These are phyloP conservation scores for Tor tambroides DNA, from an alignment of 2,113 vertebrate species.

Conservation along the genomic window DNA sequence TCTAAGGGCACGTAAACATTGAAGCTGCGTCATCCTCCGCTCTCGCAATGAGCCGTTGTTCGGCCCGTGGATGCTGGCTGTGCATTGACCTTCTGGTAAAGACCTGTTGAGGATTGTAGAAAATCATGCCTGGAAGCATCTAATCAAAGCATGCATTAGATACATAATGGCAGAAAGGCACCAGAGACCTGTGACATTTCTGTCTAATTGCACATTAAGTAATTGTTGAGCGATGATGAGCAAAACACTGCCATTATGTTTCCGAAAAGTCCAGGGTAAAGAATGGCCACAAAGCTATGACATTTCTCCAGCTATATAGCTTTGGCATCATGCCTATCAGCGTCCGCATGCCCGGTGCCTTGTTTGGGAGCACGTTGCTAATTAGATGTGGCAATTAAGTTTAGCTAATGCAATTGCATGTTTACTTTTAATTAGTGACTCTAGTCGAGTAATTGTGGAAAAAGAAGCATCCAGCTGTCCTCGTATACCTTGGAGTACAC, in stretches of 20 bases:
- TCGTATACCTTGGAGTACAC: background rate
- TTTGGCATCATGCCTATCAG: background rate
- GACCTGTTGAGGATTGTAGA: constrained; percentile 21
- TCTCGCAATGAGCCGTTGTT: background rate
- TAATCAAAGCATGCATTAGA: constrained; percentile 39
- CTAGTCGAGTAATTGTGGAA: background rate
- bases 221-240: constrained; percentile 30
- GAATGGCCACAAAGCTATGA: constrained; percentile 5
- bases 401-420: constrained; percentile 24
- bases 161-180: constrained; percentile 32
- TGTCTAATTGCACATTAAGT: constrained; percentile 36
- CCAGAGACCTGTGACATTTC: constrained; percentile 43
- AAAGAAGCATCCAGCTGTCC: constrained; percentile 12
- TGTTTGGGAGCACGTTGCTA: background rate
- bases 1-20: background rate
- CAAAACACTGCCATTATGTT: constrained; percentile 3
- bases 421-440: constrained; percentile 43
- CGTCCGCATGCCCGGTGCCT: background rate
- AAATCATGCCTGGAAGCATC: constrained; percentile 37
- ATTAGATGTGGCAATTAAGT: constrained; percentile 19
- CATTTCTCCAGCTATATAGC: constrained; percentile 18
- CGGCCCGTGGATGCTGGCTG: background rate
- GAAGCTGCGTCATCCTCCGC: background rate
- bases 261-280: background rate
- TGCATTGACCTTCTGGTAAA: constrained; percentile 30